Conservation (phyloP, 1,140 invertebrate species). For the Sminthurides bifidus region DNA sequence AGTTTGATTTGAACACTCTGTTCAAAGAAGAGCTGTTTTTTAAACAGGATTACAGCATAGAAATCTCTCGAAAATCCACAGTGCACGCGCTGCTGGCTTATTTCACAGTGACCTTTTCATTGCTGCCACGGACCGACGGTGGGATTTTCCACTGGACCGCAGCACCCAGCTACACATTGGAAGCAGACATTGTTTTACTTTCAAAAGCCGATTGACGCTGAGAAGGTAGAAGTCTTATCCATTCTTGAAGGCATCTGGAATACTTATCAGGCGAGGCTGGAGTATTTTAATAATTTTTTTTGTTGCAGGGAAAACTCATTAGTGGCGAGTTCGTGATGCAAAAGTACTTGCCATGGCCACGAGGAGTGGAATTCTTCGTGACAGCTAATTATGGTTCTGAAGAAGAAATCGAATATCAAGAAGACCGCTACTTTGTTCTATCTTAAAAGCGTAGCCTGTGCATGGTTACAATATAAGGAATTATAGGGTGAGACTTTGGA, state of each 20-base stretch:
- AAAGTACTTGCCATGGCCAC: conserved; percentile 86
- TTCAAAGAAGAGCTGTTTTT: conserved; percentile 83
- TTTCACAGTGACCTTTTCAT: conserved; percentile 95
- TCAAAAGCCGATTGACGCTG: conserved; percentile 86
- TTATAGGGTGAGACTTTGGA: too few relatives aligned
- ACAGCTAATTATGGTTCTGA: neutral
- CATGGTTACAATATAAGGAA: too few relatives aligned
- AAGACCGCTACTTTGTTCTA: neutral
- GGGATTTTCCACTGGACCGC: conserved; percentile 94
- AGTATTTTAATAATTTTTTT: neutral
- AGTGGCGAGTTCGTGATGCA: conserved; percentile 81
- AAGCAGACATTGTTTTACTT: conserved; percentile 99
- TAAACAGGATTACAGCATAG: conserved; percentile 69
- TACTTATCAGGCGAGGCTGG: neutral
- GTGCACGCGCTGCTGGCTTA: conserved; percentile 94
- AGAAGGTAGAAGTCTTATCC: conserved; percentile 49
- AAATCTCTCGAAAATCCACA: conserved; percentile 85
- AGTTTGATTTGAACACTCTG: conserved; percentile 95
- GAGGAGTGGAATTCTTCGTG: conserved; percentile 65
- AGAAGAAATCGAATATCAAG: neutral
- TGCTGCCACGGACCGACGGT: conserved; percentile 79
- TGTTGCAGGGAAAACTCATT: conserved; percentile 68
- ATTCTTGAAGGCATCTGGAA: neutral
- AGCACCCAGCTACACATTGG: conserved; percentile 96
- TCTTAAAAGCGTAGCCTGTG: conserved; percentile 1